Percentiles rank a stretch among this genome's conserved stretches.
Conservation (phyloP, 2,888 invertebrate species). For the Drosophila borborema region DNA sequence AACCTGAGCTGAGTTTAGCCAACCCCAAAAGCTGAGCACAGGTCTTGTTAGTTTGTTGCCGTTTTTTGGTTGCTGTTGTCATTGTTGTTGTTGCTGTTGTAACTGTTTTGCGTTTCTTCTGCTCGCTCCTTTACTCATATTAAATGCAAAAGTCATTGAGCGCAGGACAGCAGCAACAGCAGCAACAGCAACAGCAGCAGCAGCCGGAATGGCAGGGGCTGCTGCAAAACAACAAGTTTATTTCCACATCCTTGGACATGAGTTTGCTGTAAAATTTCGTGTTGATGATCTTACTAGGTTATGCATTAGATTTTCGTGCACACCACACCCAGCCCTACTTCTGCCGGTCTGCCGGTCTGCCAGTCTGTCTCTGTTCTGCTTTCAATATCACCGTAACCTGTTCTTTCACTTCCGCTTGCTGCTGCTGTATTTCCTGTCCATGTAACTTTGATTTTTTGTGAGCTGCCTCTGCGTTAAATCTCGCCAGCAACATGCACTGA, state of each 20-base stretch:
- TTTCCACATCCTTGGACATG: conserved; percentile 80
- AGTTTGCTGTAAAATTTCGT: conserved; percentile 81
- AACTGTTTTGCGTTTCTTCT: conserved; percentile 44
- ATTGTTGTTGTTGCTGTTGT: conserved; percentile 30
- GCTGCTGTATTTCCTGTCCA: conserved; percentile 54
- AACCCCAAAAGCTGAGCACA: conserved; percentile 28
- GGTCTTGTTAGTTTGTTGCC: conserved; percentile 31
- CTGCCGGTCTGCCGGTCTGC: too few relatives aligned
- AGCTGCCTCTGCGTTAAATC: conserved; percentile 71
- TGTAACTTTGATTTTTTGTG: conserved; percentile 77
- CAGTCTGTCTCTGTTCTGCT: background rate
- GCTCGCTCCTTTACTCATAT: conserved; percentile 69
- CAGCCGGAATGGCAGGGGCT: conserved; percentile 27
- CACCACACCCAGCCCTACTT: conserved; percentile 16
- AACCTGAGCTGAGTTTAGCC: conserved; percentile 32
- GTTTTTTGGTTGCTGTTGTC: conserved; percentile 29
- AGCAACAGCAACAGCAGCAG: conserved; percentile 13
- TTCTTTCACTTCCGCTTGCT: conserved; percentile 51
- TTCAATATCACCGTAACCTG: conserved; percentile 38
- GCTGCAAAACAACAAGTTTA: conserved; percentile 76
- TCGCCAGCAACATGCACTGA: conserved; percentile 57
- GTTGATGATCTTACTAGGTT: conserved; percentile 82
- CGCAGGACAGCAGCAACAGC: conserved; percentile 57
- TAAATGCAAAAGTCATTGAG: conserved; percentile 82
- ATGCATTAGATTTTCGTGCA: conserved; percentile 77